A percentile compares a stretch with the other conserved stretches of the same genome.
phyloP scores from a whole-genome alignment of 2,113 vertebrate species.

The cattle (Bos taurus) region DNA sequence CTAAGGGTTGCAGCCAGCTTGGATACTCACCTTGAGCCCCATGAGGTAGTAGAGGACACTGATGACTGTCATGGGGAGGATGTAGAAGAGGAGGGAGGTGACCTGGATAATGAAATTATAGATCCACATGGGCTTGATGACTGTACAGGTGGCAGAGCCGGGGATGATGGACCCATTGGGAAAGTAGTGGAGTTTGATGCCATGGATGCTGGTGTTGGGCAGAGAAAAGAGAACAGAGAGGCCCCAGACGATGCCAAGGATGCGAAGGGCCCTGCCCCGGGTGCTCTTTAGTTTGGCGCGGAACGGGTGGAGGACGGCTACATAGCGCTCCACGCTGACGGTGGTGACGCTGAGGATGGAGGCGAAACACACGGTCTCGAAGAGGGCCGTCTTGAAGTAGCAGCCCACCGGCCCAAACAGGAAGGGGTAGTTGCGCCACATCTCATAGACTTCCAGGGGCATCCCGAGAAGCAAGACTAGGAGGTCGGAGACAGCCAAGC shows the following conservation, averaged over 20 bases:
- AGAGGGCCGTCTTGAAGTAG: conserved; percentile 93
- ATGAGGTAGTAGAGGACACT: conserved; percentile 93
- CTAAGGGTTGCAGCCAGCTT: neutral
- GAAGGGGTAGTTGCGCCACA: conserved; percentile 97
- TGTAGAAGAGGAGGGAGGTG: conserved; percentile 91
- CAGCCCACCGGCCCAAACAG: conserved; percentile 88
- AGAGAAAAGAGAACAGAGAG: conserved; percentile 89
- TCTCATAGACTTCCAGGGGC: conserved; percentile 95
- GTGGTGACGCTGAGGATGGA: conserved; percentile 94
- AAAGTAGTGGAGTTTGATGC: conserved; percentile 82
- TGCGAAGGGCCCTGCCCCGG: conserved; percentile 86
- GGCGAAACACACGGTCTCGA: conserved; percentile 93
- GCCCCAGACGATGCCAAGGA: conserved; percentile 88
- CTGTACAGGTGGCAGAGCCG: conserved; percentile 86
- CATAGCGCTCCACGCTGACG: conserved; percentile 91
- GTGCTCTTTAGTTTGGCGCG: conserved; percentile 91
- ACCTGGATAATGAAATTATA: conserved; percentile 94
- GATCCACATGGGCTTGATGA: conserved; percentile 90
- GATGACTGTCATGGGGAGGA: conserved; percentile 92
- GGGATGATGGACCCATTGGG: conserved; percentile 79
- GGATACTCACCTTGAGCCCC: conserved; percentile 85
- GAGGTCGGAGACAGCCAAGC: conserved; percentile 92
- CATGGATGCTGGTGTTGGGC: conserved; percentile 93
- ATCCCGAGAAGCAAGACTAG: conserved; percentile 92
- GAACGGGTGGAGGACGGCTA: conserved; percentile 91